Base-by-base conservation (phyloP, 1,140 invertebrate species). In the Drosophila rufa region DNA sequence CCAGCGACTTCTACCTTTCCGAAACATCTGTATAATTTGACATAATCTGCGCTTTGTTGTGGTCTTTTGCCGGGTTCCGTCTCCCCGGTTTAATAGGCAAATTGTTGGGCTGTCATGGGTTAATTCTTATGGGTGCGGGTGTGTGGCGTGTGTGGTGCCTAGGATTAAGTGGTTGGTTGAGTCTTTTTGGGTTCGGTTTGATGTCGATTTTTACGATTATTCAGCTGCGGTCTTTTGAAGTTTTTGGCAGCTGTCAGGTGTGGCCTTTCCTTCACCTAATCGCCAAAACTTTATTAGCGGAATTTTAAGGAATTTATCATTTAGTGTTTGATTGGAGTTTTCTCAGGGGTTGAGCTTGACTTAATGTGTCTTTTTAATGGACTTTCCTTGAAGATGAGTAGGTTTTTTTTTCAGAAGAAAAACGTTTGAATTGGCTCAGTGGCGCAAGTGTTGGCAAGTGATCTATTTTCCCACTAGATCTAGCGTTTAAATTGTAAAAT, bases 11-110 rank as follows among this genome's bases (percentile, higher is more conserved):
- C 19, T 69, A 62, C 67, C 84, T 89, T 79, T 79, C 56, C 33
- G 69, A 76, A 86, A 89, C 84, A 80, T 74, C 85, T 66, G 64
- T 89, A 86, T 83, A 90, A 89, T 90, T 90, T 90, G 85, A 85
- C 81, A 90, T 89, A 90, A 90, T 85, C 85, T 84, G 69, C 70
- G 73, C 78, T 79, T 89, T 87, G 80, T 87, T 89, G 80, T 75
- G 75, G 82, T 59, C 38, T 42, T 70, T 67, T 33, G 30, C 19
- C 7, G 51, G 45, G 27, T 71, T 65, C 43, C 68, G 75, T 47
- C 43, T 42, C 62, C 58, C 51, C 27, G 42, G 59, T 81, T 69
- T 75, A 59, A 85, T 83, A 76, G 76, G 38, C 48, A 65, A 68
- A 75, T 87, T 67, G 76, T 70, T 59, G 22, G 55, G 36, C 62